Evolutionary conservation across 2,888 invertebrate species (phyloP), one percentile per base, ranked within the genome.

Genomic region (Creontiades dilutus): DNA sequence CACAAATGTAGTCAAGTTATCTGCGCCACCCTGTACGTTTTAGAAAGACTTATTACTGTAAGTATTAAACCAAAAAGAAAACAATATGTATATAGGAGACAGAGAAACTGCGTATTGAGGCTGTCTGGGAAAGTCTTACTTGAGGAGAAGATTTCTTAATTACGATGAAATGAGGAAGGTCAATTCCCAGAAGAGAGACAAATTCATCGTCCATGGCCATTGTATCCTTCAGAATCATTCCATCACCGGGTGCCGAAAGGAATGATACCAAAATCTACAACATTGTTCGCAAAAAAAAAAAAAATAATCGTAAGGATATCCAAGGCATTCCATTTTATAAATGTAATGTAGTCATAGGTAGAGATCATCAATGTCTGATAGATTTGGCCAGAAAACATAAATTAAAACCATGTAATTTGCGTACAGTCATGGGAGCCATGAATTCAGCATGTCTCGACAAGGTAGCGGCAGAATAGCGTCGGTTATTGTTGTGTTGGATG

Each of bases 221-320:
- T 46, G 94, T 93, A 92, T 97, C 96, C 92, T 97, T 96, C 16
- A 96, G 94, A 86, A 96, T 94, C 52, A 96, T 94, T 16, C 96
- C 96, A 92, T 95, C 94, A 91, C 96, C 96, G 0, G 95, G 93
- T 0, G 96, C 96, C 14, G 95, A 94, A 92, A 97, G 96, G 93
- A 96, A 94, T 0, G 96, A 95, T 23, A 96, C 94, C 78, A 96
- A 92, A 82, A 95, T 90, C 90, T 92, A 46, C 11, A 86, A 75
- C 13, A 82, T 47, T 37, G 7, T 37, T 37, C 37, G 7, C 7
- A 4, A 4, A 37, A 37, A 37, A 37, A 37, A 37, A 37, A 37
- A 37, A 37, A 37, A 37, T 4, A 37, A 2, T 37, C 3, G 2
- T 37, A 37, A 37, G 37, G 37, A 7, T 37, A 37, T 37, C 37